A percentile compares a stretch with the other conserved stretches of the same genome.
Conservation (phyloP, 2,113 vertebrate genomes). For the Hippocampus barbouri region DNA sequence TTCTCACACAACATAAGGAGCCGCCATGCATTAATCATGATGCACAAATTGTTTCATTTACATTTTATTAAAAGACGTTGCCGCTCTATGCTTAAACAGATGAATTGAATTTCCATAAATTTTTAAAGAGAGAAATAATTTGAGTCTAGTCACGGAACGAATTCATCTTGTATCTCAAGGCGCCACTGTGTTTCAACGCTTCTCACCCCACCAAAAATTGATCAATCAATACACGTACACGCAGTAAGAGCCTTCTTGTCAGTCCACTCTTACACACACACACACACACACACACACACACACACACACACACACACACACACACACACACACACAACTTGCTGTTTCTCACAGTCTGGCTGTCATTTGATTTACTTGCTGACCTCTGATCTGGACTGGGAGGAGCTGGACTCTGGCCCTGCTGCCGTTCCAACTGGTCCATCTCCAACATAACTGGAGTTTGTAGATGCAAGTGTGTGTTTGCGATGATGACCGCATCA, state of each 20-base stretch:
- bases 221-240: neutral
- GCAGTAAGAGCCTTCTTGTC: neutral
- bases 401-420: constrained; percentile 54
- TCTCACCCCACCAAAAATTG: neutral
- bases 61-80: no score
- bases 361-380: constrained; percentile 59
- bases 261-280: constrained; percentile 9
- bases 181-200: neutral
- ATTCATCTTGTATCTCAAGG: neutral
- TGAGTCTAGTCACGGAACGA: neutral
- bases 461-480: constrained; percentile 16
- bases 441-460: constrained; percentile 28
- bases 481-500: neutral
- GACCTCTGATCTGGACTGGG: constrained; percentile 53
- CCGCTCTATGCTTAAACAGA: no score
- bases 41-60: no score
- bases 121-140: neutral
- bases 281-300: constrained; percentile 25
- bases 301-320: constrained; percentile 26
- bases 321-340: constrained; percentile 24
- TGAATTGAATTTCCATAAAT: no score
- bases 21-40: no score
- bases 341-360: constrained; percentile 64
- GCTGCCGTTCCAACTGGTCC: constrained; percentile 40
- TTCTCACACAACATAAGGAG: no score